phyloP scores from a whole-genome alignment of 2,113 vertebrate species.

The Pogonocichla stellata region DNA sequence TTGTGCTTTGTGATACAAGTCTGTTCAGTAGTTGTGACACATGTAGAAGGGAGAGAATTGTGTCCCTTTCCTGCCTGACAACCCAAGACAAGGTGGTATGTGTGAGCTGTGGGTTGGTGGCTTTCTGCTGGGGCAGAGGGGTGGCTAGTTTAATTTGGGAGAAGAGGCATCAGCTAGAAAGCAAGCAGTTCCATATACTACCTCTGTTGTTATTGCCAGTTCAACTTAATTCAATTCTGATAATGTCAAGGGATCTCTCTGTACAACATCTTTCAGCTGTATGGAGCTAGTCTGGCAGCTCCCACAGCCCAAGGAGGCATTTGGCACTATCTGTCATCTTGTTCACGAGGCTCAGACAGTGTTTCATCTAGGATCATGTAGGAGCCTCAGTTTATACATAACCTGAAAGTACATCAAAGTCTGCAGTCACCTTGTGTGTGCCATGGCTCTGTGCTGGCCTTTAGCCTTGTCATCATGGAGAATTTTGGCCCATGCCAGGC shows the following conservation, averaged over 20 bases:
- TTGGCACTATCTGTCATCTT: constrained; percentile 38
- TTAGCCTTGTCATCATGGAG: background rate
- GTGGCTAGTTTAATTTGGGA: background rate
- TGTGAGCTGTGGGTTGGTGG: background rate
- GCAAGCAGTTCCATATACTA: background rate
- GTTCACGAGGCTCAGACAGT: background rate
- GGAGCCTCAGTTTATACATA: background rate
- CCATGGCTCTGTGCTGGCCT: background rate
- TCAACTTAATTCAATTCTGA: constrained; percentile 42
- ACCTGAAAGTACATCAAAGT: background rate
- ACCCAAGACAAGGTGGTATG: background rate
- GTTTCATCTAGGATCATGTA: background rate
- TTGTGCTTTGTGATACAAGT: background rate
- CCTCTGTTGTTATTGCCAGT: constrained; percentile 12
- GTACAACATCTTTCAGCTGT: background rate
- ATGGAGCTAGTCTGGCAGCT: constrained; percentile 38
- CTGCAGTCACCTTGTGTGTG: background rate
- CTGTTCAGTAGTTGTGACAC: background rate
- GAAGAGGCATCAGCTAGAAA: background rate
- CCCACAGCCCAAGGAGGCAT: background rate
- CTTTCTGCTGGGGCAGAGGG: background rate
- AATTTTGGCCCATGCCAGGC: background rate
- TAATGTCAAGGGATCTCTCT: constrained; percentile 27
- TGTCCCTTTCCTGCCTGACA: background rate
- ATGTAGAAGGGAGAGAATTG: background rate